Conservation (phyloP, 2,888 invertebrate genomes). For the Eilema griseolum region DNA sequence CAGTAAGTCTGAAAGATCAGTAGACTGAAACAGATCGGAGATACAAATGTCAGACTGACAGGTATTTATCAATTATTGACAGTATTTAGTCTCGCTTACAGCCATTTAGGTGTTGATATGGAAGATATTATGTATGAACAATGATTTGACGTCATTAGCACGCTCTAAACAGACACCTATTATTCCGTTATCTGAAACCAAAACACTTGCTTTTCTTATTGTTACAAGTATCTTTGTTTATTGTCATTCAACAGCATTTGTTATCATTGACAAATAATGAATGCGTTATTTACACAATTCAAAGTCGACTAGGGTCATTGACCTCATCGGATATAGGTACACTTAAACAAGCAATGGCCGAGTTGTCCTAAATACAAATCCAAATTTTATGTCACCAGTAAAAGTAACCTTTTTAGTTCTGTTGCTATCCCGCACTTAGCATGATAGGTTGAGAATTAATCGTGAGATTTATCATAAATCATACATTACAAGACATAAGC, state of each 20-base stretch:
- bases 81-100: not conserved
- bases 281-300: constrained; percentile 46
- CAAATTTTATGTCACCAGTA: not conserved
- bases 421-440: not conserved
- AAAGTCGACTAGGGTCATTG: constrained; percentile 48
- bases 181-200: constrained; percentile 34
- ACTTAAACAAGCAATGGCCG: constrained; percentile 28
- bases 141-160: constrained; percentile 17
- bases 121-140: constrained; percentile 7
- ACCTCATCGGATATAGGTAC: constrained; percentile 42
- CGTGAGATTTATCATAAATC: not conserved
- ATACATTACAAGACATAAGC: not conserved
- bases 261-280: constrained; percentile 52
- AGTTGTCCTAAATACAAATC: constrained; percentile 1
- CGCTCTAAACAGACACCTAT: constrained; percentile 19
- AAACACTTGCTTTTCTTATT: constrained; percentile 49
- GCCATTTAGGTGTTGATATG: not conserved
- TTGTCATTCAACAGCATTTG: constrained; percentile 46
- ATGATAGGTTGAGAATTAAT: not conserved
- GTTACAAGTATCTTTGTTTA: constrained; percentile 51
- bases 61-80: not conserved
- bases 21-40: not conserved
- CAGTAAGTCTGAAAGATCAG: not conserved
- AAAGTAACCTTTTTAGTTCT: not conserved
- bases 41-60: constrained; percentile 2